Percentiles rank a stretch among this genome's conserved stretches.
Evolutionary conservation across 2,113 vertebrate species (phyloP).

Genomic region (Paramormyrops kingsleyae): DNA sequence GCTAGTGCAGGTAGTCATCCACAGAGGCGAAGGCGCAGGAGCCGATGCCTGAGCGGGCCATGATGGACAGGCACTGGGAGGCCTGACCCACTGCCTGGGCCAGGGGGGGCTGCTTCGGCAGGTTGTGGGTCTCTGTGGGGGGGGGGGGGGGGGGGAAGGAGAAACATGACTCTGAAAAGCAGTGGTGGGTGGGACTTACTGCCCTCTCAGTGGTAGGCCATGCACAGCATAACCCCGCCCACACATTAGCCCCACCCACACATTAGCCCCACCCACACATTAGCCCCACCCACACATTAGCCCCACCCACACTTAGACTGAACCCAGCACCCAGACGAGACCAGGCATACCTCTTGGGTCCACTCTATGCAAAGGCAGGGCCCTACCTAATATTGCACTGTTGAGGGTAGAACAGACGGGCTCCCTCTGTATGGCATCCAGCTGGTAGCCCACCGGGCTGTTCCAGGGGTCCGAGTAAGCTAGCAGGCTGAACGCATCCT

Average conservation of each 20-base stretch:
- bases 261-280: background rate
- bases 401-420: slow-evolving; percentile 97
- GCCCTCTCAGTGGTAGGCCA: background rate
- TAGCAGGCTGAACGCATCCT: slow-evolving; percentile 96
- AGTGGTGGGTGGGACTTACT: background rate
- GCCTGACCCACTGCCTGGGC: slow-evolving; percentile 92
- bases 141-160: background rate
- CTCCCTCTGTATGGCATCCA: slow-evolving; percentile 94
- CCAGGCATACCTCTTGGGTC: background rate
- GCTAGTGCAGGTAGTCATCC: slow-evolving; percentile 97
- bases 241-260: too few species aligned
- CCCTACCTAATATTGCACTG: slow-evolving; percentile 96
- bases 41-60: slow-evolving; percentile 91
- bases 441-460: slow-evolving; percentile 95
- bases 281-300: background rate
- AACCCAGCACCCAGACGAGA: background rate
- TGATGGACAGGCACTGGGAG: slow-evolving; percentile 90
- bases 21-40: slow-evolving; percentile 95
- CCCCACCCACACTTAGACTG: background rate
- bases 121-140: slow-evolving; percentile 86
- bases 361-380: background rate
- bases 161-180: background rate
- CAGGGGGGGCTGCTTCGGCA: slow-evolving; percentile 97
- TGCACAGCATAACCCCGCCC: background rate
- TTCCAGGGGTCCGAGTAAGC: slow-evolving; percentile 97